Base-by-base conservation (phyloP, 2,797 vertebrate species). In the Pangasius macronema region DNA sequence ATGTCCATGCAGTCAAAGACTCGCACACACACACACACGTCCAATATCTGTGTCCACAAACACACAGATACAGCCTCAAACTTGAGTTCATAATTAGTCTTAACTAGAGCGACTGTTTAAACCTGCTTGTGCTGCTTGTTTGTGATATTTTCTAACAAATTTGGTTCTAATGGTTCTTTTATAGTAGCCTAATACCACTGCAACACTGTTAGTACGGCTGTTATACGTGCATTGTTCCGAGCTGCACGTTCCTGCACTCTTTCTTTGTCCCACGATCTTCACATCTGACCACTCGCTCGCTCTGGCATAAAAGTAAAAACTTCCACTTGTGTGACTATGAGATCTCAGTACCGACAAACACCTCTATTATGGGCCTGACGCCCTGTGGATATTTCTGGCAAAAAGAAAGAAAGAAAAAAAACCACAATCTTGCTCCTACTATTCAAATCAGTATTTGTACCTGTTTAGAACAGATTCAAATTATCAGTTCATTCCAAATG, bases 11-110 rank as follows among this genome's bases (percentile, higher is more conserved):
- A 73, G 90, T 85, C 88, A 91, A 89, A 91, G 91, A 90, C 92
- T 92, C 16, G 14, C 16, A 92, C 36, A 92, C 92, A 92, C 36
- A 92, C 92, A 92, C 91, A 91, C 89, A 90, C 92, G 33, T 84
- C 87, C 87, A 93, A 86, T 68, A 88, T 42, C 57, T 39, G 49
- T 92, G 90, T 89, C 91, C 88, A 46, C 63, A 77, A 72, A 55
- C 59, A 57, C 68, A 85, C 10, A 67, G 57, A 91, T 84, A 87
- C 30, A 85, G 39, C 89, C 87, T 80, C 42, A 53, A 77, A 30
- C 27, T 33, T 30, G 46, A 77, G 75, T 53, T 77, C 9, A 5
- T 27, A 49, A 53, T 53, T 30, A 51, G 49, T 75, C 72, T 22
- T 33, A 33, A 53, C 7, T 20, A 77, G 6, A 53, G n/a, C 16